Evolutionary conservation across 2,797 vertebrate genomes (phyloP).

Genomic region (Hydrocynus forskahlii): DNA sequence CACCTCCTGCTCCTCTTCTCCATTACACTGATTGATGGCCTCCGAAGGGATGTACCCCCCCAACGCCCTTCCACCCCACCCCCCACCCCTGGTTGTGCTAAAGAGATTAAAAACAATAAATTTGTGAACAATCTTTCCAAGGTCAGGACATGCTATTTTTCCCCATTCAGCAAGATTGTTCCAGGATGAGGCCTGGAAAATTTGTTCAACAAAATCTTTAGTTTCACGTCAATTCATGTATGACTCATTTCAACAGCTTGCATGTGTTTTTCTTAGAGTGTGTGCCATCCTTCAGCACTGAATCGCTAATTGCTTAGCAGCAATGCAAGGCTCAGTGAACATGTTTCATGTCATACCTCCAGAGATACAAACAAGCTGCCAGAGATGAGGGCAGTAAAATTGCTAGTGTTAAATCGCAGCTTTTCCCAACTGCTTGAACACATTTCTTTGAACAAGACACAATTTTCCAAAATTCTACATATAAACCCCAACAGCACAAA

Average conservation of each 20-base stretch:
- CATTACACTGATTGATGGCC: slow-evolving; percentile 57
- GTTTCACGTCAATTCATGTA: not conserved
- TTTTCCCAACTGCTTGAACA: slow-evolving; percentile 15
- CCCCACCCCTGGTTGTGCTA: slow-evolving; percentile 36
- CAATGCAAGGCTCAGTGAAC: slow-evolving; percentile 16
- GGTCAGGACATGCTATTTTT: slow-evolving; percentile 47
- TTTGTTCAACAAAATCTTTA: not conserved
- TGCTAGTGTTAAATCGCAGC: slow-evolving; percentile 17
- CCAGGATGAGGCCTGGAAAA: not conserved
- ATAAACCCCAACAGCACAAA: slow-evolving; percentile 15
- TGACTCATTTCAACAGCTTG: slow-evolving; percentile 1
- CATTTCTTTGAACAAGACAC: slow-evolving; percentile 17
- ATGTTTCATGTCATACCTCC: slow-evolving; percentile 28
- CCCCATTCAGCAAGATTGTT: slow-evolving; percentile 23
- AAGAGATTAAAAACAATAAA: slow-evolving; percentile 61
- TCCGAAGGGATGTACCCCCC: slow-evolving; percentile 40
- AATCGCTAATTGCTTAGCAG: slow-evolving; percentile 35
- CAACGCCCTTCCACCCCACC: too few relatives aligned
- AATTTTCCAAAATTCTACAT: slow-evolving; percentile 22
- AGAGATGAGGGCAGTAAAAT: slow-evolving; percentile 20
- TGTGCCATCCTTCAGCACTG: slow-evolving; percentile 1
- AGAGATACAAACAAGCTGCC: slow-evolving; percentile 24
- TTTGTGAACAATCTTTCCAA: slow-evolving; percentile 49
- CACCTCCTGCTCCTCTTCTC: slow-evolving; percentile 48
- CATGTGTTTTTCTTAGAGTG: not conserved